Base-by-base conservation (phyloP, 1,140 invertebrate genomes). In the Odontomachus brunneus region DNA sequence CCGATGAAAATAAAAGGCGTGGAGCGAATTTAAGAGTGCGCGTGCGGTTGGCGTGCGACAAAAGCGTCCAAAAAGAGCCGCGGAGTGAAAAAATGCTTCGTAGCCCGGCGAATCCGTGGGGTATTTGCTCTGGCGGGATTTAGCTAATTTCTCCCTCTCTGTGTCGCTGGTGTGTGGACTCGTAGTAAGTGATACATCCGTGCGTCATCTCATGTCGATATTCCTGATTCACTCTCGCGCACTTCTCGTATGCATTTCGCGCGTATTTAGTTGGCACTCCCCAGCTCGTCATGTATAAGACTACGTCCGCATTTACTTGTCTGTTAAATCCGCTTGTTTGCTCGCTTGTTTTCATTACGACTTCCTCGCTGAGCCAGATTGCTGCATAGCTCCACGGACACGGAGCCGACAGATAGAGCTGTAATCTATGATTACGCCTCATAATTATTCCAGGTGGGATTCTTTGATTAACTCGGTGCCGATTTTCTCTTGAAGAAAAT, bases 391-490 rank as follows among this genome's bases (percentile, higher is more conserved):
- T 76, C 38, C 22, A 48, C 69, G 55, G 49, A 44, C 51, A 80
- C 57, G 17, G 57, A 80, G 69, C 24, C 69, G 55, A 49, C 69
- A 57, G 65, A 80, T 80, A 14, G 57, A 80, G 69, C 38, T 71
- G 29, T 78, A 76, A 78, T 78, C 3, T 33, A 29, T 17, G 33
- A 78, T 78, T 67, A 67, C 57, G 24, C 22, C 29, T 33, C 51
- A 57, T 69, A 80, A 80, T 80, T 80, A 71, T 71, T 67, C 19
- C 26, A 67, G 44, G 24, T 57, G 67, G 69, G 22, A 71, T 80
- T 57, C 38, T 38, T 59, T 78, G 29, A 69, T 67, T 71, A 80
- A 66, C 74, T 66, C 15, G 14, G 33, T 44, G 7, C 33, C 17
- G 24, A 69, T 48, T 71, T 76, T 57, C 66, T 24, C 11, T 66